Evolutionary conservation across 2,797 vertebrate species (phyloP).

Genomic region (Okamejei kenojei): DNA sequence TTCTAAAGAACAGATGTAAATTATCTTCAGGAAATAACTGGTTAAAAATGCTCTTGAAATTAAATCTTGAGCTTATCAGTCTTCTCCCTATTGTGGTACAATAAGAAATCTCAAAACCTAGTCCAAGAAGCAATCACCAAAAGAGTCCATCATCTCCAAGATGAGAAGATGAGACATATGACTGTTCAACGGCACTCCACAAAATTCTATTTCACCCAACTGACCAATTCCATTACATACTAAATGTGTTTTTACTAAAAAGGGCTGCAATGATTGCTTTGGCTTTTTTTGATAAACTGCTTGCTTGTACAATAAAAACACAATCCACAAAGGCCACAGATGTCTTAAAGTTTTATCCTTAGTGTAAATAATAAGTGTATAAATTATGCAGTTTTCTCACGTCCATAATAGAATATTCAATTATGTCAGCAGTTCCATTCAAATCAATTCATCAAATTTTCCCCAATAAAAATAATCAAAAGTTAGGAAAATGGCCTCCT

Average conservation of each 20-base stretch:
- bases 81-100: neutral
- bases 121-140: neutral
- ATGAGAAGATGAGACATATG: neutral
- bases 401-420: conserved; percentile 42
- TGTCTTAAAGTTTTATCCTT: neutral
- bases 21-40: neutral
- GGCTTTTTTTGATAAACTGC: neutral
- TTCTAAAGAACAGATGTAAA: neutral
- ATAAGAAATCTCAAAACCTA: neutral
- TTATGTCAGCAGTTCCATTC: conserved; percentile 46
- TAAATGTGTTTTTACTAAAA: neutral
- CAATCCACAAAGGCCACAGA: no score
- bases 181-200: neutral
- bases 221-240: neutral
- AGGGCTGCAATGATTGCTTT: neutral
- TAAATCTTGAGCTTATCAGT: neutral
- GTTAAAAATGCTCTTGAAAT: neutral
- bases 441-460: conserved; percentile 49
- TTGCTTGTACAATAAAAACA: neutral
- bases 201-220: neutral
- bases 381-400: conserved; percentile 33
- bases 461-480: conserved; percentile 55
- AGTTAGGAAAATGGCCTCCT: conserved; percentile 51
- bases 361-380: neutral
- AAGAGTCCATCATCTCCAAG: neutral